Conservation (phyloP, 2,797 vertebrate species). For the Sebastes cheni region DNA sequence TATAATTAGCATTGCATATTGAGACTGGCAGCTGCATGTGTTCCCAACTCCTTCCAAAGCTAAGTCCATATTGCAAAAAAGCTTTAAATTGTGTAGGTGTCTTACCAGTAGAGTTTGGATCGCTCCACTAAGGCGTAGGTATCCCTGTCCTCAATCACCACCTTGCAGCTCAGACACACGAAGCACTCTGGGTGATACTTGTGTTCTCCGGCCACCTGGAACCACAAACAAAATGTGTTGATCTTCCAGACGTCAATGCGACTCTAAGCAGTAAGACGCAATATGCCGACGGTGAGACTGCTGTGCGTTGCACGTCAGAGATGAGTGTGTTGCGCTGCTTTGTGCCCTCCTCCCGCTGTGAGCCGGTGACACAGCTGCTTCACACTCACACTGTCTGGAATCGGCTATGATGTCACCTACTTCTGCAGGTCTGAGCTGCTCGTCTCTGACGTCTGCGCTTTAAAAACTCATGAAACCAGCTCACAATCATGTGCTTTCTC, state of each 20-base stretch:
- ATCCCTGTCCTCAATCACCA: constrained; percentile 94
- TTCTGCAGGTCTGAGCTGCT: constrained; percentile 37
- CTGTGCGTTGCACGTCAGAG: constrained; percentile 4
- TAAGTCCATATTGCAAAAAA: background rate
- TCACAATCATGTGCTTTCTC: constrained; percentile 6
- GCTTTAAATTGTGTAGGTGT: background rate
- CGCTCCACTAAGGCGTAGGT: constrained; percentile 94
- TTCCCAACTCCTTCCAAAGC: background rate
- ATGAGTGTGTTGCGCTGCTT: constrained; percentile 8
- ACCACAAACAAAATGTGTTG: constrained; percentile 38
- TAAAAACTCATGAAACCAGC: constrained; percentile 8
- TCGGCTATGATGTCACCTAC: constrained; percentile 72
- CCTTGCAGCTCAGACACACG: constrained; percentile 95
- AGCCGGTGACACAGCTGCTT: constrained; percentile 69
- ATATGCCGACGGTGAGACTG: background rate
- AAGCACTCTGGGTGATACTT: constrained; percentile 99
- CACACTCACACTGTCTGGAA: constrained; percentile 75
- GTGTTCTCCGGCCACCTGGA: constrained; percentile 95
- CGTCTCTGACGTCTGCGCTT: constrained; percentile 12
- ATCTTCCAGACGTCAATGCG: background rate
- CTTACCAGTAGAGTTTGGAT: constrained; percentile 96
- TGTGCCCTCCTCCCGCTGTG: constrained; percentile 21
- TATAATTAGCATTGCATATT: background rate
- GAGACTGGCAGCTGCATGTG: background rate
- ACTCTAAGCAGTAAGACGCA: background rate